Evolutionary conservation across 1,140 invertebrate genomes (phyloP).

Genomic region (Drosophila virilis): DNA sequence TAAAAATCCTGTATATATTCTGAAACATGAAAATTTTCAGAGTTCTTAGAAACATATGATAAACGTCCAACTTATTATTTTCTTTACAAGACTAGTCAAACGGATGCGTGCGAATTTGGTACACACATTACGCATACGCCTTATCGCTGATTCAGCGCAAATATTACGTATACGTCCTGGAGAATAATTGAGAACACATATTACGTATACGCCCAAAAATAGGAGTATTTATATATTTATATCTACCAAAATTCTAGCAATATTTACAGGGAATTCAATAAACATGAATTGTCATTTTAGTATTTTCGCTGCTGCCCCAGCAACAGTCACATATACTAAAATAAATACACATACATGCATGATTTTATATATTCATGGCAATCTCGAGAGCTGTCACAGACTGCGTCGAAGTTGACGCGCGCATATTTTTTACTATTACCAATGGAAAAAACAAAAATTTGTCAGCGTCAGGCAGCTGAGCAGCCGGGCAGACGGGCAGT

Average conservation of each 20-base stretch:
- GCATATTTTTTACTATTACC: conserved; percentile 76
- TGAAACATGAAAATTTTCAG: too few species aligned
- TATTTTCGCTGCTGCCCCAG: conserved; percentile 12
- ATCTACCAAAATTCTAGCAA: neutral
- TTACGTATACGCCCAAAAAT: neutral
- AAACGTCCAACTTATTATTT: too few species aligned
- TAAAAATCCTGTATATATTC: too few species aligned
- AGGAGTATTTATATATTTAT: neutral
- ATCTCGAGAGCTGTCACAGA: conserved; percentile 74
- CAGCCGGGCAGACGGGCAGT: neutral
- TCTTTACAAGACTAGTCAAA: too few species aligned
- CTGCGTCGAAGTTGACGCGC: conserved; percentile 54
- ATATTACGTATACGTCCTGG: too few species aligned
- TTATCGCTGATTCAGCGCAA: too few species aligned
- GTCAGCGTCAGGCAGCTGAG: conserved; percentile 36
- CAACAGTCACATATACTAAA: neutral
- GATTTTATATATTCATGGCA: conserved; percentile 71
- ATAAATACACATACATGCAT: conserved; percentile 24
- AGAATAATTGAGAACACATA: neutral
- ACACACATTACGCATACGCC: too few species aligned
- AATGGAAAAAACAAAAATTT: conserved; percentile 57
- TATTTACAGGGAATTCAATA: conserved; percentile 12
- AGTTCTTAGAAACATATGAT: too few species aligned
- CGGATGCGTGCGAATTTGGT: too few species aligned
- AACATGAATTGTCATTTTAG: conserved; percentile 1